A percentile compares a stretch with the other conserved stretches of the same genome.
phyloP scores from a whole-genome alignment of 1,140 invertebrate genomes.

The Pemphigus obesinymphae region DNA sequence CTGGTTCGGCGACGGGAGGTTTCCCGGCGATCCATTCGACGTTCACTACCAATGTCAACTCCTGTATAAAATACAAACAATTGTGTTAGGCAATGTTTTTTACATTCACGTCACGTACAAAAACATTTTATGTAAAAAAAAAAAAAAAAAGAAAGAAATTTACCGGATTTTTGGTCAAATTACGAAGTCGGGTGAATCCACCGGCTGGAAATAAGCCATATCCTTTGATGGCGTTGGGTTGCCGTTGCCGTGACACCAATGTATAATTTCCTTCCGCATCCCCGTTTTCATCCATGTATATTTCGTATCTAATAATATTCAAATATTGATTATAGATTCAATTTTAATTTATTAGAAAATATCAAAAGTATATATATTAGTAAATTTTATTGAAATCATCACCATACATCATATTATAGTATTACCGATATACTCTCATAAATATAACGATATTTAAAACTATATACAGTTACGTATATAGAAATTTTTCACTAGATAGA shows the following conservation, averaged over 20 bases:
- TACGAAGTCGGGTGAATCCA: constrained; percentile 57
- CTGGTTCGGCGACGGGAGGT: constrained; percentile 85
- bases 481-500: no score
- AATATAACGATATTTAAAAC: no score
- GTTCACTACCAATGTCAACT: constrained; percentile 19
- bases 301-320: constrained; percentile 81
- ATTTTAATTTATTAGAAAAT: no score
- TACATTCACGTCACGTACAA: neutral
- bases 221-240: constrained; percentile 50
- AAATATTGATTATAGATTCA: no score
- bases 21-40: constrained; percentile 71
- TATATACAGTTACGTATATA: no score
- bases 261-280: constrained; percentile 96
- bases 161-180: constrained; percentile 56
- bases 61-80: neutral
- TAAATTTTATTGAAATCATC: no score
- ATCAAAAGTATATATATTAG: no score
- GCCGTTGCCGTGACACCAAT: constrained; percentile 64
- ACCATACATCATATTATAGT: no score
- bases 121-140: no score
- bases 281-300: constrained; percentile 89
- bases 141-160: constrained; percentile 49
- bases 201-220: constrained; percentile 73
- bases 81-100: no score
- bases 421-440: no score